These are phyloP conservation scores for Nomada hirtipes DNA, from an alignment of 2,888 invertebrate genomes.

Conservation along the genomic window DNA sequence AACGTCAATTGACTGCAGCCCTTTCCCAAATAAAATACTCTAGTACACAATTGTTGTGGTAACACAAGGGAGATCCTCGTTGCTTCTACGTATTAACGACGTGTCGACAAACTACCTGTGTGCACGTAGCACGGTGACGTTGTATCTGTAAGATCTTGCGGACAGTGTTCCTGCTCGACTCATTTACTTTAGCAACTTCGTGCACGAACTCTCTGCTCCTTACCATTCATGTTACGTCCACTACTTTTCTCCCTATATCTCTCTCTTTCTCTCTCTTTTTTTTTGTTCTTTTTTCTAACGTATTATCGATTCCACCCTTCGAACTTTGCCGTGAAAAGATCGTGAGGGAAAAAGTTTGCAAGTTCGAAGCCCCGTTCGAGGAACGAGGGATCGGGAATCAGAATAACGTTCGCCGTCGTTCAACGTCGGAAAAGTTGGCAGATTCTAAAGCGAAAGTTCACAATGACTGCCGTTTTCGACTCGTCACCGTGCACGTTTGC, in stretches of 20 bases:
- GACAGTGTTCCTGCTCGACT: not conserved
- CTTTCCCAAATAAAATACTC: no score
- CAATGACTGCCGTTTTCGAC: not conserved
- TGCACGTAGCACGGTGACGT: conserved; percentile 66
- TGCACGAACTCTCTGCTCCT: not conserved
- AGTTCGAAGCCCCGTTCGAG: not conserved
- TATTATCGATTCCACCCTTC: not conserved
- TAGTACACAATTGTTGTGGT: not conserved
- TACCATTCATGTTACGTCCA: not conserved
- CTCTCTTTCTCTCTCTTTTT: no score
- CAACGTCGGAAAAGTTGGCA: not conserved
- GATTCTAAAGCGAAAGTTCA: not conserved
- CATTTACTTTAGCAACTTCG: not conserved
- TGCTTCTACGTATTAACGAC: conserved; percentile 43
- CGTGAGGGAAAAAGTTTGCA: not conserved
- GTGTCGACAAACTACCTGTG: conserved; percentile 63
- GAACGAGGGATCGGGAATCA: not conserved
- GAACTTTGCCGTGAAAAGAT: not conserved
- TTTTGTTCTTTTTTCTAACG: no score
- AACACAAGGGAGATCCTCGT: conserved; percentile 32
- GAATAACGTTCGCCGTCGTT: not conserved
- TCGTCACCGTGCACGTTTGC: conserved; percentile 65
- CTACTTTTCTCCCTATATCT: not conserved
- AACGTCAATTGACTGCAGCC: not conserved
- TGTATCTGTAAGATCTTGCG: conserved; percentile 27